Conservation (phyloP, 2,888 invertebrate genomes). For the Cyclophora punctaria region DNA sequence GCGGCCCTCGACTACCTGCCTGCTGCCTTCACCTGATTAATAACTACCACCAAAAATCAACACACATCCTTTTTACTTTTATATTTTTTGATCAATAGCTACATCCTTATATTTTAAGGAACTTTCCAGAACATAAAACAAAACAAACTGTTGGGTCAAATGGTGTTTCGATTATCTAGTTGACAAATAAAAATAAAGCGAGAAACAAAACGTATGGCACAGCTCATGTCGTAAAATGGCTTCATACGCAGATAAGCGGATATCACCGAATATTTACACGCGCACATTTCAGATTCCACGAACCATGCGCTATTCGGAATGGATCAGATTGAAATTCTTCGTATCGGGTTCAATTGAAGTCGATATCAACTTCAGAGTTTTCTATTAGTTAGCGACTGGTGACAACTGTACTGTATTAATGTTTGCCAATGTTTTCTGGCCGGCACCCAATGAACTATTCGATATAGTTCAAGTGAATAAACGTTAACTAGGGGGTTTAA, state of each 20-base stretch:
- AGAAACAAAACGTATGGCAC: neutral
- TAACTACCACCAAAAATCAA: conserved; percentile 11
- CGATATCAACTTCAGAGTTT: conserved; percentile 33
- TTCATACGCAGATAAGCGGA: conserved; percentile 13
- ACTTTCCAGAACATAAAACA: too few species aligned
- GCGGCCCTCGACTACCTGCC: conserved; percentile 34
- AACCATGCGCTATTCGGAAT: conserved; percentile 19
- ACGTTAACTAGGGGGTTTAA: conserved; percentile 6
- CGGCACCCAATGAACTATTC: conserved; percentile 42
- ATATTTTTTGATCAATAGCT: too few species aligned
- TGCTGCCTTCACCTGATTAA: conserved; percentile 52
- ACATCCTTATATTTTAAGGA: too few species aligned
- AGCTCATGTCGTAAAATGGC: neutral
- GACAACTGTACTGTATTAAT: conserved; percentile 36
- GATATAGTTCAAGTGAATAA: conserved; percentile 34
- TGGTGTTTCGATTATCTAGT: too few species aligned
- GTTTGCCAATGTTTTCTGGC: conserved; percentile 62
- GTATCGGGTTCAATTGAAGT: conserved; percentile 32
- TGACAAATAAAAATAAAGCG: neutral
- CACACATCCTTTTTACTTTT: neutral
- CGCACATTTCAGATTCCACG: conserved; percentile 18
- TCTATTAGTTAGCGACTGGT: conserved; percentile 38
- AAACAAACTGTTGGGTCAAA: too few species aligned
- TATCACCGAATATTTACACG: conserved; percentile 15
- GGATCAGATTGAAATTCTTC: conserved; percentile 22